Evolutionary conservation across 2,113 vertebrate genomes (phyloP).

Genomic region (Thinocorus orbignyianus): DNA sequence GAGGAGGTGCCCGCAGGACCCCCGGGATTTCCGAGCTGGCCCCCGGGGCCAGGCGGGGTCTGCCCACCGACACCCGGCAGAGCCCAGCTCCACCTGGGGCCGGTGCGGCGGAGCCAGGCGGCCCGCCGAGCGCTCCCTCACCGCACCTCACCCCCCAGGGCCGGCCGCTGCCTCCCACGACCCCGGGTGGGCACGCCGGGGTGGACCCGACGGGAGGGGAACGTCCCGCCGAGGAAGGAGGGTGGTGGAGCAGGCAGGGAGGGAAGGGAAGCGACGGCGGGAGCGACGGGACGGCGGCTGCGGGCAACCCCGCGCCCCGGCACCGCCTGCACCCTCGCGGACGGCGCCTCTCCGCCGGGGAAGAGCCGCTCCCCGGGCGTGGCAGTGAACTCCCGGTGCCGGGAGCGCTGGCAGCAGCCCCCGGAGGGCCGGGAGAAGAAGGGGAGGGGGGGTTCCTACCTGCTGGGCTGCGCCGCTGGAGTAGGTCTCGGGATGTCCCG

Average conservation of each 20-base stretch:
- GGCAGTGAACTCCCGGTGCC: slow-evolving; percentile 10
- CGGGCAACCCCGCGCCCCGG: background rate
- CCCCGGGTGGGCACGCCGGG: background rate
- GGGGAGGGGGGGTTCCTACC: slow-evolving; percentile 72
- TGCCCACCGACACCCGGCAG: background rate
- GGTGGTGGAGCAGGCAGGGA: background rate
- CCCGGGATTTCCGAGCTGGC: background rate
- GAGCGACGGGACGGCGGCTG: background rate
- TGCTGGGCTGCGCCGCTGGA: slow-evolving; percentile 88
- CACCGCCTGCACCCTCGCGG: background rate
- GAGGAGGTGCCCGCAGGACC: background rate
- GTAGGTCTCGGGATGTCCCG: slow-evolving; percentile 90
- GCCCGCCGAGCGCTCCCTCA: background rate
- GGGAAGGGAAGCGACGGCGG: background rate
- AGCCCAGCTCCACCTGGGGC: background rate
- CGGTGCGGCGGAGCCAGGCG: background rate
- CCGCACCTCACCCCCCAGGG: background rate
- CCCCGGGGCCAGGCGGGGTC: background rate
- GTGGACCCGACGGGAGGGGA: background rate
- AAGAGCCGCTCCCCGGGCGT: slow-evolving; percentile 21
- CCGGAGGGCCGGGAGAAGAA: background rate
- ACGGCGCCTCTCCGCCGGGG: background rate
- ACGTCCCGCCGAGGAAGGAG: background rate
- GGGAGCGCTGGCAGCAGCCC: background rate
- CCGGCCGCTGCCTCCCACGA: background rate